Evolutionary conservation across 2,113 vertebrate genomes (phyloP).

Genomic region (Cavia porcellus): DNA sequence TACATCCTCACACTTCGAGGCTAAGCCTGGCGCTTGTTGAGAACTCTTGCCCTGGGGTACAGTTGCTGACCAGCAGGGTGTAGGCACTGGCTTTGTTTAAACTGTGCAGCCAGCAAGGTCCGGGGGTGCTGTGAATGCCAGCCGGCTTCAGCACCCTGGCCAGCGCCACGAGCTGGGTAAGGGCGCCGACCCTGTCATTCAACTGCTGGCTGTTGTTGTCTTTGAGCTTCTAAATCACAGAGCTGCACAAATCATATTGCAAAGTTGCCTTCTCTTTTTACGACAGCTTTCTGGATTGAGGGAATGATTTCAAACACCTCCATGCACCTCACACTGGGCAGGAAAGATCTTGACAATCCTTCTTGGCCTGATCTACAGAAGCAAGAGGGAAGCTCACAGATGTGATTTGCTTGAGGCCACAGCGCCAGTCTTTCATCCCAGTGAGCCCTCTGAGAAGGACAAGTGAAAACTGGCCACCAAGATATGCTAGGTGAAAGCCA

Average conservation of each 20-base stretch:
- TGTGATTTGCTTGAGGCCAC: neutral
- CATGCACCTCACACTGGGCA: neutral
- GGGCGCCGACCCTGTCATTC: neutral
- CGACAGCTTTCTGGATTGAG: neutral
- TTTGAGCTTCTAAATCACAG: neutral
- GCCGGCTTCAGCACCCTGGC: constrained; percentile 79
- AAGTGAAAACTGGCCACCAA: neutral
- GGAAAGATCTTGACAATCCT: neutral
- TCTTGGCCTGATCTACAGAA: neutral
- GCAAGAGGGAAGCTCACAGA: neutral
- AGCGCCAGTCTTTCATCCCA: neutral
- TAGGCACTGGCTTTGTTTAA: neutral
- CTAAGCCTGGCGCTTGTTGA: constrained; percentile 49
- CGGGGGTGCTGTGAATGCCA: fast-evolving
- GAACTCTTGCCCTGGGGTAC: neutral
- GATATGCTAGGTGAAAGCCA: neutral
- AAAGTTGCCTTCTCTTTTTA: constrained; percentile 11
- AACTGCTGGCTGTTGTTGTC: neutral
- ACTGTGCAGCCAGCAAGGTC: neutral
- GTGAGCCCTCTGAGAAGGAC: neutral
- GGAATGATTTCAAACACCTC: neutral
- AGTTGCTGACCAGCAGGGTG: neutral
- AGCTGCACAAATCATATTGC: neutral
- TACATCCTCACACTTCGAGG: neutral
- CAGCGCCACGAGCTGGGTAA: constrained; percentile 12